Percentiles rank a stretch among this genome's conserved stretches.
Evolutionary conservation across 2,888 invertebrate genomes (phyloP).

Genomic region (Pantelozetes paolii): DNA sequence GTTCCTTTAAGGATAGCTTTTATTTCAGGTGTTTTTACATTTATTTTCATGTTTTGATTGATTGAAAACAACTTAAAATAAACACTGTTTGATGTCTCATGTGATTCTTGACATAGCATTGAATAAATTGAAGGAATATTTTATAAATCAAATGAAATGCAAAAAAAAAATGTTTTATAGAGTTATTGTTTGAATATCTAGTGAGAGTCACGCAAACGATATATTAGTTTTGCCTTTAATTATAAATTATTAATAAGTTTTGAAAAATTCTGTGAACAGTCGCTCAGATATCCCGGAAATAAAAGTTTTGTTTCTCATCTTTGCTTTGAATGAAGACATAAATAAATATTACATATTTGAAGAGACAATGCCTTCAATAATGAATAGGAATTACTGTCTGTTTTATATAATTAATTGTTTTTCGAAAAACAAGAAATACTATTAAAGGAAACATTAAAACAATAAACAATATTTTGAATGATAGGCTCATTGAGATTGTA

Average conservation of each 20-base stretch:
- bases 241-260: neutral
- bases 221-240: neutral
- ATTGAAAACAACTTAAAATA: too few species aligned
- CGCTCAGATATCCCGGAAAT: neutral
- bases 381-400: neutral
- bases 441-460: neutral
- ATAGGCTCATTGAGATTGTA: too few species aligned
- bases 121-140: too few species aligned
- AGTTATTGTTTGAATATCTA: too few species aligned
- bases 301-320: neutral
- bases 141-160: too few species aligned
- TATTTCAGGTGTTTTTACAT: too few species aligned
- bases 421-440: neutral
- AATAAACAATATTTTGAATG: neutral
- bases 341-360: neutral
- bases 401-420: neutral
- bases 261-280: neutral
- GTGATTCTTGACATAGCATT: too few species aligned
- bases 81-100: too few species aligned
- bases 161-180: too few species aligned
- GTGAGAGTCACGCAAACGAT: neutral
- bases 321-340: neutral
- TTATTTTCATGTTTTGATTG: too few species aligned
- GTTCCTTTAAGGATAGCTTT: too few species aligned
- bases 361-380: neutral